A percentile compares a stretch with the other conserved stretches of the same genome.
Conservation (phyloP, 2,797 vertebrate genomes). For the Scarus forsteni region DNA sequence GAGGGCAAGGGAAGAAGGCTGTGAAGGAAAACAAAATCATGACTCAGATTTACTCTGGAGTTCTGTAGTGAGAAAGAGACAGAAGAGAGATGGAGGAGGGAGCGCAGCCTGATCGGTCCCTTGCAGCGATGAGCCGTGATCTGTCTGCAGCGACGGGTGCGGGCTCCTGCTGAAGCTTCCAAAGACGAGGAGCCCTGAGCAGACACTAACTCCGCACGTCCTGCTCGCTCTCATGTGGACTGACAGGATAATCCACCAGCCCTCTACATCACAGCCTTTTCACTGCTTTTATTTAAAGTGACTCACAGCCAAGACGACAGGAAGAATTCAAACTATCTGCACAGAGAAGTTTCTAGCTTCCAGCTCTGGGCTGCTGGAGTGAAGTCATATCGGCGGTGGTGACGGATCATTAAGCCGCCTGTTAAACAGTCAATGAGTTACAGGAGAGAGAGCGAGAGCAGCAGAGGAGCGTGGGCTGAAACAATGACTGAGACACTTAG, state of each 20-base stretch:
- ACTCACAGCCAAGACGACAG: background rate
- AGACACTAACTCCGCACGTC: conserved; percentile 7
- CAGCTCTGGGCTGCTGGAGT: background rate
- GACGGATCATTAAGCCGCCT: background rate
- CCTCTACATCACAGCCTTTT: conserved; percentile 9
- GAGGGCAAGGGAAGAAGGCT: background rate
- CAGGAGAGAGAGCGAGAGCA: conserved; percentile 9
- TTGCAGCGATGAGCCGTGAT: conserved; percentile 3
- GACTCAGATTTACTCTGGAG: background rate
- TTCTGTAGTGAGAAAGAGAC: background rate
- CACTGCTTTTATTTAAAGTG: conserved; percentile 16
- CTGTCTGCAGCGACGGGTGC: conserved; percentile 4
- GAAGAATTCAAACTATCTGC: background rate
- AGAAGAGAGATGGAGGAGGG: background rate
- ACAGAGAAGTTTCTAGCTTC: background rate
- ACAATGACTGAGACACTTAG: conserved; percentile 23
- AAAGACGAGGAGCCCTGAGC: conserved; percentile 14
- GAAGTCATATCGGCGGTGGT: background rate
- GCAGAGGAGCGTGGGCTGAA: background rate
- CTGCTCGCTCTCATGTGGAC: conserved; percentile 21
- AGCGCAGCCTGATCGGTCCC: background rate
- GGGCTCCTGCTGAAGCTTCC: conserved; percentile 17
- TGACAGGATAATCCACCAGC: conserved; percentile 18
- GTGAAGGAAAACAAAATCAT: background rate
- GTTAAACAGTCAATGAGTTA: conserved; percentile 19